These are phyloP conservation scores for Hylaea fasciaria DNA, from an alignment of 2,888 invertebrate genomes.

Conservation along the genomic window DNA sequence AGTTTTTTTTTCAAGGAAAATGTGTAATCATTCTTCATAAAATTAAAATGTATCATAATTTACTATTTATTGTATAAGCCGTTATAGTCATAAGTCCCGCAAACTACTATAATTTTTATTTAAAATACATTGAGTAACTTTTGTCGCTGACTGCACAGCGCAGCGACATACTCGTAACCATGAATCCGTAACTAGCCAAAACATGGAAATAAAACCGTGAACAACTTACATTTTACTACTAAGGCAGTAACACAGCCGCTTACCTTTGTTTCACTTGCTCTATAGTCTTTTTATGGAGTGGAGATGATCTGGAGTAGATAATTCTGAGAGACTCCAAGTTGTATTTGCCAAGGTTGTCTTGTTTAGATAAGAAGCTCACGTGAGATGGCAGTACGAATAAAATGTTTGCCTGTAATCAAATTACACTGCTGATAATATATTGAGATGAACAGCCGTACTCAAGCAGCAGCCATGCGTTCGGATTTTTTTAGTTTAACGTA, in stretches of 20 bases:
- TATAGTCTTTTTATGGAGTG: constrained; percentile 66
- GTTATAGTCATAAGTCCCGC: too few relatives aligned
- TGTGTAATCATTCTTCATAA: too few relatives aligned
- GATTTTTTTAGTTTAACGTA: too few relatives aligned
- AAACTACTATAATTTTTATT: too few relatives aligned
- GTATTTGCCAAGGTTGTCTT: constrained; percentile 49
- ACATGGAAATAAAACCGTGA: constrained; percentile 36
- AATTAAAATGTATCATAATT: too few relatives aligned
- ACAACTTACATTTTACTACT: constrained; percentile 34
- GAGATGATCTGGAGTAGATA: constrained; percentile 66
- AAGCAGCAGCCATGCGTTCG: too few relatives aligned
- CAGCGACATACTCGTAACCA: constrained; percentile 7
- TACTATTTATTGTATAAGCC: too few relatives aligned
- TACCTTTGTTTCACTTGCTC: constrained; percentile 64
- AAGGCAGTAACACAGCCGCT: constrained; percentile 34
- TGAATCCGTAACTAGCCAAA: constrained; percentile 33
- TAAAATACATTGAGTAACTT: too few relatives aligned
- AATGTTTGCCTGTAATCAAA: constrained; percentile 61
- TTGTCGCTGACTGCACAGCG: too few relatives aligned
- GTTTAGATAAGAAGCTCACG: constrained; percentile 59
- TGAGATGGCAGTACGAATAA: constrained; percentile 61
- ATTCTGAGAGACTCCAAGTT: constrained; percentile 64
- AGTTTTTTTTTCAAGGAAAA: too few relatives aligned
- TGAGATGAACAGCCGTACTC: too few relatives aligned
- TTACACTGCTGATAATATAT: constrained; percentile 1